phyloP scores from a whole-genome alignment of 2,888 invertebrate genomes.

The Pseudolycoriella hygida region DNA sequence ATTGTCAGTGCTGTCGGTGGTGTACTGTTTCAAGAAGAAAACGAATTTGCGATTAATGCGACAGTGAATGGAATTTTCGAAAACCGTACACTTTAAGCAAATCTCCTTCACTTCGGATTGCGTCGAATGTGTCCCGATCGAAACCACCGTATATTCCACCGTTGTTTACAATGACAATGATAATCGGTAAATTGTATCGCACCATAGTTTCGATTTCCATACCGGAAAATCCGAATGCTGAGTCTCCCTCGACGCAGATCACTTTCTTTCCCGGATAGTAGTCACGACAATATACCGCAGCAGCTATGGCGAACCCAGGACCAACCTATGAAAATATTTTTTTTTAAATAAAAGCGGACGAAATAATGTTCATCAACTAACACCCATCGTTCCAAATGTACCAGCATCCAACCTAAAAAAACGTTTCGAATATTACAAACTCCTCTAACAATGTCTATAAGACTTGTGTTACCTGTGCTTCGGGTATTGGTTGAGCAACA shows the following conservation, averaged over 20 bases:
- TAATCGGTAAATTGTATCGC: slow-evolving; percentile 80
- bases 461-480: slow-evolving; percentile 40
- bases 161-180: slow-evolving; percentile 86
- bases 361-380: slow-evolving; percentile 18
- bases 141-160: slow-evolving; percentile 87
- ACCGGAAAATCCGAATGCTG: slow-evolving; percentile 95
- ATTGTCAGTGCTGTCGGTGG: slow-evolving; percentile 69
- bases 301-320: slow-evolving; percentile 79
- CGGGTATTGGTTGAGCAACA: slow-evolving; percentile 68
- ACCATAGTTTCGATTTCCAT: slow-evolving; percentile 97
- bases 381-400: slow-evolving; percentile 95
- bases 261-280: slow-evolving; percentile 65
- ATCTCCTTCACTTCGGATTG: slow-evolving; percentile 51
- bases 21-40: slow-evolving; percentile 36
- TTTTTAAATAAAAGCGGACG: neutral
- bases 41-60: slow-evolving; percentile 2
- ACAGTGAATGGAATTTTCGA: slow-evolving; percentile 4
- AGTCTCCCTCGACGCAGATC: slow-evolving; percentile 90
- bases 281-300: slow-evolving; percentile 77
- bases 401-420: slow-evolving; percentile 67
- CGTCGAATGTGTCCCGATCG: slow-evolving; percentile 52
- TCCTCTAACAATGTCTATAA: too few species aligned
- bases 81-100: slow-evolving; percentile 50
- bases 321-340: slow-evolving; percentile 30
- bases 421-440: too few species aligned